Evolutionary conservation across 1,140 invertebrate species (phyloP).

Genomic region (Drosophila guanche): DNA sequence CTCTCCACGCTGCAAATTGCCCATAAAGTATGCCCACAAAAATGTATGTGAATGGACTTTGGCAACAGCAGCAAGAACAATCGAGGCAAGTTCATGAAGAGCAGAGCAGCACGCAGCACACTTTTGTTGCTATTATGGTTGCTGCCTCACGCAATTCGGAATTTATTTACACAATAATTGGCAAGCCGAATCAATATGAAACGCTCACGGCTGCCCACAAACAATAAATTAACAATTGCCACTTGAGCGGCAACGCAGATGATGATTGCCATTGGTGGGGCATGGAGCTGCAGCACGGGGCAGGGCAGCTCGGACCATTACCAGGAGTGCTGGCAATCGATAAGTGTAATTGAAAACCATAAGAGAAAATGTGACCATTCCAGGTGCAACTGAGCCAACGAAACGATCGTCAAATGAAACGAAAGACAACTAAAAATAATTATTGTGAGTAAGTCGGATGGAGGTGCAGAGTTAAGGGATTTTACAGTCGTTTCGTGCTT

Average conservation of each 20-base stretch:
- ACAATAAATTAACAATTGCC: constrained; percentile 74
- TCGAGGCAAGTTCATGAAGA: constrained; percentile 55
- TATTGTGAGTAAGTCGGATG: no score
- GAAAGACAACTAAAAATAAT: no score
- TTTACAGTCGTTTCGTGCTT: no score
- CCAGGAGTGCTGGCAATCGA: constrained; percentile 14
- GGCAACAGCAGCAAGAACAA: constrained; percentile 49
- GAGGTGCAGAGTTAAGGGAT: no score
- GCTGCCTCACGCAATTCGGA: constrained; percentile 73
- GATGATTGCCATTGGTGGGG: constrained; percentile 14
- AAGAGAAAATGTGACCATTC: neutral
- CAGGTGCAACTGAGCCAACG: neutral
- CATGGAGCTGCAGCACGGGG: neutral
- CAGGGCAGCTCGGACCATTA: neutral
- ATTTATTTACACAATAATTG: constrained; percentile 81
- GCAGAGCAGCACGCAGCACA: constrained; percentile 17
- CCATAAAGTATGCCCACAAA: constrained; percentile 65
- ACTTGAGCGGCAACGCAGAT: constrained; percentile 22
- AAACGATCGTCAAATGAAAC: no score
- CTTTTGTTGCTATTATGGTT: constrained; percentile 37
- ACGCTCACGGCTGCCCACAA: constrained; percentile 65
- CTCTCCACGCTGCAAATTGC: constrained; percentile 49
- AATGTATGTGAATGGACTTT: constrained; percentile 67
- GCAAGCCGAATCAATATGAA: constrained; percentile 76
- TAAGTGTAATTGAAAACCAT: constrained; percentile 42